Evolutionary conservation across 2,888 invertebrate species (phyloP).

Genomic region (Ferdinandea cuprea): DNA sequence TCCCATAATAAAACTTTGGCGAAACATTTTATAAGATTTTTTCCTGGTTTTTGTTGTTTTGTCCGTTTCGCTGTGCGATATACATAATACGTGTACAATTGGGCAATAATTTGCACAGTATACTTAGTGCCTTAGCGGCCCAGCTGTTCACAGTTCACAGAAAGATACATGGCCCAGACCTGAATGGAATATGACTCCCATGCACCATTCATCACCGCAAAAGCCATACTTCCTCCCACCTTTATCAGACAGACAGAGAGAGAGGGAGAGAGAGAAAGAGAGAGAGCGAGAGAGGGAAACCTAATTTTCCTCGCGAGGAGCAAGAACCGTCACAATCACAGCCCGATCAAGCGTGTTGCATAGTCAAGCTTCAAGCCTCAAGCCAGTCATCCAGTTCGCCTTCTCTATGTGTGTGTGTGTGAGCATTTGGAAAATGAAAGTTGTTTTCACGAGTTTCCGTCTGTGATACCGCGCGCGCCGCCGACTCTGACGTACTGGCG

Average conservation of each 20-base stretch:
- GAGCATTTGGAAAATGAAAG: constrained; percentile 70
- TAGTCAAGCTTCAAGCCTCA: constrained; percentile 8
- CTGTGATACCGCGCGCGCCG: too few species aligned
- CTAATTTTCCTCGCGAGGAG: constrained; percentile 62
- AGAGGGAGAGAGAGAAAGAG: constrained; percentile 30
- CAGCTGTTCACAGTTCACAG: constrained; percentile 67
- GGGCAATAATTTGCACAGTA: constrained; percentile 52
- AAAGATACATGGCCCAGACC: constrained; percentile 71
- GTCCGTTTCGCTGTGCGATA: constrained; percentile 23
- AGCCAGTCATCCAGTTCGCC: constrained; percentile 32
- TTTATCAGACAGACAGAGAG: too few species aligned
- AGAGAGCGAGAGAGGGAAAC: constrained; percentile 44
- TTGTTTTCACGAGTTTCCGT: constrained; percentile 73
- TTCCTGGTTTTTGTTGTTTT: constrained; percentile 49
- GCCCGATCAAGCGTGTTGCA: constrained; percentile 63
- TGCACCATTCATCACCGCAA: constrained; percentile 64
- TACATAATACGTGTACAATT: constrained; percentile 39
- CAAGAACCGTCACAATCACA: constrained; percentile 63
- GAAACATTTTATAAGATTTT: constrained; percentile 56
- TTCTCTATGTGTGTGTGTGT: background rate
- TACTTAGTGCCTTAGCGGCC: constrained; percentile 35
- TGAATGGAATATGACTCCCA: constrained; percentile 66
- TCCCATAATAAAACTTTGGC: constrained; percentile 70
- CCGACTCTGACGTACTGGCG: constrained; percentile 39
- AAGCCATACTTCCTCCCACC: constrained; percentile 65